These are phyloP conservation scores for Oopsacas minuta DNA, from an alignment of 37 sponge, comb jelly and placozoan species.

Conservation along the genomic window DNA sequence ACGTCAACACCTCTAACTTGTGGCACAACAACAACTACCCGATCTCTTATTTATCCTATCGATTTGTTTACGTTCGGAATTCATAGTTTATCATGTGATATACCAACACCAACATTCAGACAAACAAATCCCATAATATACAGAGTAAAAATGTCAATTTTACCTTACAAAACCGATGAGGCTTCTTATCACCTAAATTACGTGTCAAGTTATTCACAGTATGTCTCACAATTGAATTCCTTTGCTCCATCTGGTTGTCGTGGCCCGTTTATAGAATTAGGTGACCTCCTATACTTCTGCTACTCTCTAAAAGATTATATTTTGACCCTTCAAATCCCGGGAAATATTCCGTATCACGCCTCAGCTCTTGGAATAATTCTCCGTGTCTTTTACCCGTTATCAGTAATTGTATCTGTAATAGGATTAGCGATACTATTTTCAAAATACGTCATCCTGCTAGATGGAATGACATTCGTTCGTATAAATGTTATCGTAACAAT, in stretches of 20 bases:
- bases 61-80: background rate
- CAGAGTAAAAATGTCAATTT: background rate
- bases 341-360: background rate
- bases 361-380: background rate
- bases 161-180: background rate
- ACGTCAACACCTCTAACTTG: background rate
- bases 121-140: background rate
- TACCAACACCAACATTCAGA: background rate
- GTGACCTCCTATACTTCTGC: background rate
- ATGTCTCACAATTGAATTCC: background rate
- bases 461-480: background rate
- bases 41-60: background rate
- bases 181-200: background rate
- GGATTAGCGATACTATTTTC: background rate
- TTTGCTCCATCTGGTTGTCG: background rate
- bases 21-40: background rate
- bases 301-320: background rate
- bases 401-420: background rate
- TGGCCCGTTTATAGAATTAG: background rate
- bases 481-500: background rate
- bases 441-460: background rate
- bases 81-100: background rate
- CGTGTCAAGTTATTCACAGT: background rate
- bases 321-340: background rate
- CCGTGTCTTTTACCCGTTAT: background rate